Percentiles rank a stretch among this genome's conserved stretches.
Evolutionary conservation across 2,888 invertebrate genomes (phyloP).

Genomic region (Taenaris catops): DNA sequence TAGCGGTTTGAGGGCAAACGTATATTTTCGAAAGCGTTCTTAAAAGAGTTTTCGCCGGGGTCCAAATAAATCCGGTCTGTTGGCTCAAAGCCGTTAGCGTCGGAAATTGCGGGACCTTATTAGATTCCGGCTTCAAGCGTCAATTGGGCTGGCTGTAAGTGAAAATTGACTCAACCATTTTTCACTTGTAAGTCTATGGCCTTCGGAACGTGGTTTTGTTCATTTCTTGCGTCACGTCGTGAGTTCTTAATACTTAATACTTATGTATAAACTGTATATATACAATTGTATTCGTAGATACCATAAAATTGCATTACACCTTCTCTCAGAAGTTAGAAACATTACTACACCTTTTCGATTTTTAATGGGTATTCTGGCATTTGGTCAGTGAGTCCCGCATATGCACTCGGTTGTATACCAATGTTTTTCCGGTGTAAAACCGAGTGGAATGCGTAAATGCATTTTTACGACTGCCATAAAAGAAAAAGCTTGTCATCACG

Average conservation of each 20-base stretch:
- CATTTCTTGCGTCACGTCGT: not conserved
- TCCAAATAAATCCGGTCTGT: constrained; percentile 49
- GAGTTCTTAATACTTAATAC: not conserved
- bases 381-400: too few relatives aligned
- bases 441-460: too few relatives aligned
- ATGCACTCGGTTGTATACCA: too few relatives aligned
- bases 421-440: too few relatives aligned
- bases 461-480: too few relatives aligned
- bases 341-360: too few relatives aligned
- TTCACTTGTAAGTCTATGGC: constrained; percentile 23
- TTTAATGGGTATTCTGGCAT: too few relatives aligned
- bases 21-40: constrained; percentile 31
- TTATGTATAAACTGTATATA: too few relatives aligned
- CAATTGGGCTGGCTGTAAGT: constrained; percentile 49
- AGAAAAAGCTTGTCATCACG: too few relatives aligned
- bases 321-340: too few relatives aligned
- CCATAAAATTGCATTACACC: too few relatives aligned
- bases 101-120: constrained; percentile 73
- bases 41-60: constrained; percentile 45
- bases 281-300: too few relatives aligned
- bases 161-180: constrained; percentile 43
- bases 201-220: not conserved
- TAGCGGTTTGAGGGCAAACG: constrained; percentile 25
- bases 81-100: constrained; percentile 47
- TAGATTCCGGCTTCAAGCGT: constrained; percentile 53